These are phyloP conservation scores for Phrynocephalus vlangalii DNA, from an alignment of 2,797 vertebrate species.

Conservation along the genomic window DNA sequence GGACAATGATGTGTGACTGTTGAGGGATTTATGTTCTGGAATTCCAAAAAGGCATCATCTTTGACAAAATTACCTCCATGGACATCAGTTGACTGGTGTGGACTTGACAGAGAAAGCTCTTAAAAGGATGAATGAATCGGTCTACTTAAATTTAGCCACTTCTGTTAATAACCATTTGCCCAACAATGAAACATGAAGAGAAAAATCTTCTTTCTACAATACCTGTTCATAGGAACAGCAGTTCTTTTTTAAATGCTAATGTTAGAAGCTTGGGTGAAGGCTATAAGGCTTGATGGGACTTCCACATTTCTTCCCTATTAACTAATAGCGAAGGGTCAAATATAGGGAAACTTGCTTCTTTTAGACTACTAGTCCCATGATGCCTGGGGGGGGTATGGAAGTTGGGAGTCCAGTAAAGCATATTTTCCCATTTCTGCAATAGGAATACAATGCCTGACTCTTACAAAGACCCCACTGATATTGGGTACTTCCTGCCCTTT, in stretches of 20 bases:
- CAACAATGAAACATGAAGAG: neutral
- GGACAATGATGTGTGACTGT: too few species aligned
- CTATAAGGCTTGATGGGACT: neutral
- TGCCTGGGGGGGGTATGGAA: too few species aligned
- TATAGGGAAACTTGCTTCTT: too few species aligned
- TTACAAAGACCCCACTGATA: neutral
- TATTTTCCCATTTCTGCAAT: too few species aligned
- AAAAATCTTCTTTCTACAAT: rapidly evolving
- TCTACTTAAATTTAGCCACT: slow-evolving; percentile 3
- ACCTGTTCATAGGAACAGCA: neutral
- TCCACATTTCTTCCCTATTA: neutral
- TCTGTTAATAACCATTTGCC: neutral
- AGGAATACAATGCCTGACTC: neutral
- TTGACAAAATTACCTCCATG: neutral
- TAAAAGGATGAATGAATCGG: rapidly evolving
- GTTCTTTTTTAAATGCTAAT: neutral
- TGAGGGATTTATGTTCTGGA: slow-evolving; percentile 2
- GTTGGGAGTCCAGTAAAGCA: too few species aligned
- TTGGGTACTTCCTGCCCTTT: neutral
- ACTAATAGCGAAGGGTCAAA: neutral
- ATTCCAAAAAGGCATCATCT: neutral
- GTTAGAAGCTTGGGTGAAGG: neutral
- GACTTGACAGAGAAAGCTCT: neutral
- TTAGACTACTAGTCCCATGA: too few species aligned
- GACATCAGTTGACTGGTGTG: neutral